These are phyloP conservation scores for Teleiodes luculella DNA, from an alignment of 2,888 invertebrate species.

Conservation along the genomic window DNA sequence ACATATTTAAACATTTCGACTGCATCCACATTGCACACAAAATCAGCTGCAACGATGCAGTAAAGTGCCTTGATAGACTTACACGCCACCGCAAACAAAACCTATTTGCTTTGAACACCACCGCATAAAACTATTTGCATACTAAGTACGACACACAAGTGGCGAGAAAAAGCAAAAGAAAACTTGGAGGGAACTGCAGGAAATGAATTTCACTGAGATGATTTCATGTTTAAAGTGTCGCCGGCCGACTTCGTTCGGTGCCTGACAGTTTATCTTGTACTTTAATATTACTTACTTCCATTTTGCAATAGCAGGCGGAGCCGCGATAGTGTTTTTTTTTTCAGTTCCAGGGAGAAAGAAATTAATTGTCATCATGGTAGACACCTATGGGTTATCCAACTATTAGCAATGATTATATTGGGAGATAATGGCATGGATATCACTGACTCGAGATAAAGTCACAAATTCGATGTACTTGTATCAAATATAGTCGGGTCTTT, in stretches of 20 bases:
- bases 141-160: slow-evolving; percentile 30
- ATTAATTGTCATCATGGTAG: no score
- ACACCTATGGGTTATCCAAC: no score
- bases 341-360: no score
- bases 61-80: slow-evolving; percentile 33
- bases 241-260: slow-evolving; percentile 12
- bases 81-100: slow-evolving; percentile 33
- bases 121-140: slow-evolving; percentile 41
- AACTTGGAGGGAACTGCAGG: slow-evolving; percentile 1
- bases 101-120: slow-evolving; percentile 35
- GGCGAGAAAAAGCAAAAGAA: slow-evolving; percentile 19
- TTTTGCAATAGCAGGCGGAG: neutral
- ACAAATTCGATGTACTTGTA: no score
- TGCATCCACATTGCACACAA: neutral
- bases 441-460: no score
- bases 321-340: neutral
- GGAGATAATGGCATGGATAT: no score
- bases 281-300: slow-evolving; percentile 1
- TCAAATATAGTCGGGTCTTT: no score
- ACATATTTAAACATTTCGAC: neutral
- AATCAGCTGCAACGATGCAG: slow-evolving; percentile 9
- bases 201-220: slow-evolving; percentile 31
- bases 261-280: slow-evolving; percentile 3
- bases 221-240: slow-evolving; percentile 29
- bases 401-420: no score